Evolutionary conservation across 2,797 vertebrate genomes (phyloP).

Genomic region (Carcharodon carcharias): DNA sequence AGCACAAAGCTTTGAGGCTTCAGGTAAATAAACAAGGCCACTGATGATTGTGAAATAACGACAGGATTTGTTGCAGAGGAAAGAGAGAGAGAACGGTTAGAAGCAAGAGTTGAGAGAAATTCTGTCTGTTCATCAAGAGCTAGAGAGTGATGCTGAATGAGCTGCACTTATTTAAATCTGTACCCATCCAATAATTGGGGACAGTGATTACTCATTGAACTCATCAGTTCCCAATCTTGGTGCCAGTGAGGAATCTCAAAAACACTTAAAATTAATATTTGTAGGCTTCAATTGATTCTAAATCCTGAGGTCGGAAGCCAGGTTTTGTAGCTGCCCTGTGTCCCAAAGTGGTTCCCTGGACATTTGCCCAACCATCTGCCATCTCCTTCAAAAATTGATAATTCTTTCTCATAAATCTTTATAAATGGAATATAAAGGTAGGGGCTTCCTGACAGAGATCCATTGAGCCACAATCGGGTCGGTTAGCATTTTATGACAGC

Average conservation of each 20-base stretch:
- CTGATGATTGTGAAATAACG: background rate
- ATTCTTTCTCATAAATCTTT: slow-evolving; percentile 23
- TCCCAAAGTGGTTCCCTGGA: slow-evolving; percentile 17
- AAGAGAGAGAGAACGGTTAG: background rate
- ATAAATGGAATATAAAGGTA: background rate
- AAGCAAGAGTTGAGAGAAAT: background rate
- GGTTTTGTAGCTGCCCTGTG: background rate
- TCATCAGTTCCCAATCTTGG: background rate
- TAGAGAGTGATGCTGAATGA: background rate
- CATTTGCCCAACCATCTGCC: background rate
- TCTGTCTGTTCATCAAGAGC: background rate
- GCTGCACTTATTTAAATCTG: too few relatives aligned
- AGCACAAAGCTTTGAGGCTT: background rate
- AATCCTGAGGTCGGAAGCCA: background rate
- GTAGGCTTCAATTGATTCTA: background rate
- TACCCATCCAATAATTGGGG: background rate
- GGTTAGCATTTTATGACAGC: background rate
- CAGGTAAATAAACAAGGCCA: background rate
- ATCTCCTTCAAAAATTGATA: background rate
- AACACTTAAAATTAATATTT: background rate
- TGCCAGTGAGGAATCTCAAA: background rate
- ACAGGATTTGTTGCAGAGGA: background rate
- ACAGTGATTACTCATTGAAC: background rate
- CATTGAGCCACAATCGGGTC: background rate
- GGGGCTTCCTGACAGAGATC: background rate